Base-by-base conservation (phyloP, 2,113 vertebrate species). In the Equus quagga region DNA sequence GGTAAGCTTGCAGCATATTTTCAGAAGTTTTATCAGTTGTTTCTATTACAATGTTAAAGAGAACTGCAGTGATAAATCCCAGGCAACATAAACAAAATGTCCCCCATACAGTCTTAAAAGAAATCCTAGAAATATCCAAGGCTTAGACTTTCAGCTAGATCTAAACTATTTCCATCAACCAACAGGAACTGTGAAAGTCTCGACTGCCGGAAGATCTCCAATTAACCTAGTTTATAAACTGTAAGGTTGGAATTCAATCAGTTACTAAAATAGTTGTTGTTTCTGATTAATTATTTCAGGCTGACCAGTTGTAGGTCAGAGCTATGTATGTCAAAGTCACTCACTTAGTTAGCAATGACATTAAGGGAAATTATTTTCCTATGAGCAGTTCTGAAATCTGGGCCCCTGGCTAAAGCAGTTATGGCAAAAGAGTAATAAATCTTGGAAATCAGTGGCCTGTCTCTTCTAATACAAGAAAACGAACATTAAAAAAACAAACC, bases 301-400 rank as follows among this genome's bases (percentile, higher is more conserved):
- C 73, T 95, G 87, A 96, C 85, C 96, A 98, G 86, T 83, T 95
- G 94, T 51, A 94, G 92, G 14, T 88, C 97, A 96, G 51, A 69
- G 62, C 94, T 97, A 95, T 93, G 93, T 97, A 80, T 95, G 94
- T 96, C 98, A 97, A 64, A 93, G 83, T 89, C 24, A 46, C 82
- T 98, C 90, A 82, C 51, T 96, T 72, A 75, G 96, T 97, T 97
- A 98, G 97, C 89, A 97, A 17, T 67, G 95, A 93, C 94, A 98
- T 82, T 36, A 69, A 82, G 80, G 51, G 86, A 97, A 98, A 98
- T 96, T 96, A 79, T 44, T 95, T 92, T 98, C 62, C 93, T 97
- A 91, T 81, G 31, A 94, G 75, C 10, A 54, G 58, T 73, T 90
- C 28, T 92, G 83, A 95, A 78, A 91, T 72, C 80, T 88, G 88